phyloP scores from a whole-genome alignment of 2,888 invertebrate genomes.

The Eledona agricola region DNA sequence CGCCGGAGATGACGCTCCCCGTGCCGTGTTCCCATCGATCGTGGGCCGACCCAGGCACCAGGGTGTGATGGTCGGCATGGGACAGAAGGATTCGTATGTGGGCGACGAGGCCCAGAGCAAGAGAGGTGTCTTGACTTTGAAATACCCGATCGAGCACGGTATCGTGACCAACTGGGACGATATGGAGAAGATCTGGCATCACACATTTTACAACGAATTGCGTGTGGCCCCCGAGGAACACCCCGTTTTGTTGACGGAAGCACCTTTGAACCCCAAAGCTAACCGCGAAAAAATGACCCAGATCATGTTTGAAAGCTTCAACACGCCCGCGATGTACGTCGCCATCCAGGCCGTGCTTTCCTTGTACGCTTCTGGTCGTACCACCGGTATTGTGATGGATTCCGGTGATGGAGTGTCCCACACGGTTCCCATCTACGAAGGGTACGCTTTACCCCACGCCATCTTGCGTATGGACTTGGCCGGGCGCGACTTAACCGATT shows the following conservation, averaged over 20 bases:
- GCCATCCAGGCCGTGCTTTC: conserved; percentile 94
- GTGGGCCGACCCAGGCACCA: conserved; percentile 93
- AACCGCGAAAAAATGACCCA: conserved; percentile 92
- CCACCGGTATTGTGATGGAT: too few relatives aligned
- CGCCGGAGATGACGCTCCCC: conserved; percentile 94
- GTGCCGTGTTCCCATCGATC: conserved; percentile 96
- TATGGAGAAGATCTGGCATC: conserved; percentile 99
- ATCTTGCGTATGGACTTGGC: too few relatives aligned
- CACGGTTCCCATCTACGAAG: too few relatives aligned
- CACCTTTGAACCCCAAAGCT: conserved; percentile 88
- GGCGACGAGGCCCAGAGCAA: conserved; percentile 97
- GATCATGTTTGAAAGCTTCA: conserved; percentile 94
- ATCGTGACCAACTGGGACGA: conserved; percentile 99
- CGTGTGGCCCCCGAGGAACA: conserved; percentile 95
- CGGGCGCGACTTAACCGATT: too few relatives aligned
- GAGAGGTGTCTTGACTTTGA: conserved; percentile 93
- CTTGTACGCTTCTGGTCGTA: conserved; percentile 94
- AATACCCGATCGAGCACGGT: conserved; percentile 97
- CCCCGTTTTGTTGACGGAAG: conserved; percentile 87
- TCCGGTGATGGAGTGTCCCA: too few relatives aligned
- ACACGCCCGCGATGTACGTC: conserved; percentile 94
- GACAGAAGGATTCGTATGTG: conserved; percentile 96
- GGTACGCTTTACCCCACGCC: too few relatives aligned
- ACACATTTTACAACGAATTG: conserved; percentile 98
- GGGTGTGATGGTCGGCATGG: conserved; percentile 98